Conservation (phyloP, 2,888 invertebrate species). For the Epinotia demarniana region DNA sequence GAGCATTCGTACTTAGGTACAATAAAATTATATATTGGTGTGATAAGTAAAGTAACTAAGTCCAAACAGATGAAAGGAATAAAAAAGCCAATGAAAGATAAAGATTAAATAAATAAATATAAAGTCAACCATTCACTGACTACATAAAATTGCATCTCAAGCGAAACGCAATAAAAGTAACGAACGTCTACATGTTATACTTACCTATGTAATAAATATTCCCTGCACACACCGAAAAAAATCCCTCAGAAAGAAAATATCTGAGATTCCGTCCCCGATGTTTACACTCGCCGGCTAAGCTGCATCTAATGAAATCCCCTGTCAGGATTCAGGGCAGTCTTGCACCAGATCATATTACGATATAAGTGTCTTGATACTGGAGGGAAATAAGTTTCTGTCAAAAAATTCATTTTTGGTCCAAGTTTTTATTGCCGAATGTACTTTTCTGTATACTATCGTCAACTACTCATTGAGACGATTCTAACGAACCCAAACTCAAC, state of each 20-base stretch:
- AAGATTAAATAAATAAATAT: background rate
- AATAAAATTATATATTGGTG: background rate
- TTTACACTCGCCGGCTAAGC: constrained; percentile 81
- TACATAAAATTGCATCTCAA: constrained; percentile 8
- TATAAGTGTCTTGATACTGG: constrained; percentile 58
- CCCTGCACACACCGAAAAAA: constrained; percentile 70
- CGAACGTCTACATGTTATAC: constrained; percentile 30
- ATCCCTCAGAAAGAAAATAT: constrained; percentile 75
- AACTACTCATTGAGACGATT: too few species aligned
- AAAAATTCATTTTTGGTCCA: too few species aligned
- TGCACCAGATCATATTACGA: constrained; percentile 69
- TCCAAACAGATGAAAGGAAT: too few species aligned
- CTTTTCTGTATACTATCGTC: too few species aligned
- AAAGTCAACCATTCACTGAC: constrained; percentile 5
- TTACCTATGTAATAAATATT: constrained; percentile 65
- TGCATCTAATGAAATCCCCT: constrained; percentile 85
- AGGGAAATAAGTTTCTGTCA: too few species aligned
- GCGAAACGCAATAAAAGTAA: constrained; percentile 35
- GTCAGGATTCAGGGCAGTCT: constrained; percentile 79
- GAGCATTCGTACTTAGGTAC: background rate
- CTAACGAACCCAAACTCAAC: too few species aligned
- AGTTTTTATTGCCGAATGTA: too few species aligned
- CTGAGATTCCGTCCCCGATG: constrained; percentile 78
- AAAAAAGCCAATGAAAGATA: too few species aligned
- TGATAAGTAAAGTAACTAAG: too few species aligned